Evolutionary conservation across 2,888 invertebrate species (phyloP), one percentile per base, ranked within the genome.

Genomic region (Drosophila subquinaria): DNA sequence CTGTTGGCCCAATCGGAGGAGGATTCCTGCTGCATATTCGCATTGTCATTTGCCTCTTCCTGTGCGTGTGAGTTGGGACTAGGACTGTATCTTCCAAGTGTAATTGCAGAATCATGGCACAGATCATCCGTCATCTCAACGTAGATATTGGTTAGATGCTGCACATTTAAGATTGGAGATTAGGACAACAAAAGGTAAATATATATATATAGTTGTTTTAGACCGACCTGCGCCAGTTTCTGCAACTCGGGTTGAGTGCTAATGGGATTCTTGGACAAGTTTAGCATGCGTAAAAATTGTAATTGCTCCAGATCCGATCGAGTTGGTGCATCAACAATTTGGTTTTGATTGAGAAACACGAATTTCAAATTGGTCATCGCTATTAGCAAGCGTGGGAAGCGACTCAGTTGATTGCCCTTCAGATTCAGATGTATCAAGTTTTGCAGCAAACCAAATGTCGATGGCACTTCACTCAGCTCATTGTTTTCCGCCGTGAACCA

Each of bases 401-500:
- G 91, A 4, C 82, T 91, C 1, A 95, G 89, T 11, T 91, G 86
- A 85, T 95, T 95, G 59, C 94, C 94, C 61, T 94, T 93, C 2
- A 96, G 91, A 92, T 96, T 96, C 40, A 95, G 93, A 90, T 95
- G 95, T 3, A 95, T 93, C 6, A 96, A 89, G 0, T 93, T 93
- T 13, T 93, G 93, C 88, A 95, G 92, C 8, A 93, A 92, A 23
- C 93, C 92, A 91, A 95, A 93, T 8, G 93, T 92, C 9, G 88
- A 72, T 0, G 96, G 95, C 33, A 95, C 66, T 0, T 90, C 90
- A 15, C 93, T 93, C 50, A 96, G 93, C 57, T 93, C 91, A 86
- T 96, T 96, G 68, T 94, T 94, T 82, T 96, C 95, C 51, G 95
- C 90, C 0, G 96, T 95, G 15, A 96, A 83, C 95, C 96, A 96